Evolutionary conservation across 2,888 invertebrate genomes (phyloP).

Genomic region (Polyommatus iphigenia): DNA sequence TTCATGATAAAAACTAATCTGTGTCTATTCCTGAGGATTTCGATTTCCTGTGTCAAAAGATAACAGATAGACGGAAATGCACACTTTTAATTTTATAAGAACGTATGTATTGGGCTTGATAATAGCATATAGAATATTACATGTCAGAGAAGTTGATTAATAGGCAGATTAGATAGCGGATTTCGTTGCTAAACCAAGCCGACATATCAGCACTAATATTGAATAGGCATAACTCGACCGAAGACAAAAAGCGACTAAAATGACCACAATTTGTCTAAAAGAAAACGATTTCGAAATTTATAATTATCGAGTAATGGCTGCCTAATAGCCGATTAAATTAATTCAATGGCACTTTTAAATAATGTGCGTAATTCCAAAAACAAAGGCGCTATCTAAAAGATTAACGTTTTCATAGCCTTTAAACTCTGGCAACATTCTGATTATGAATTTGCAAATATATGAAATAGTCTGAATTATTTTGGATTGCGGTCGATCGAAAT

Average conservation of each 20-base stretch:
- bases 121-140: too few relatives aligned
- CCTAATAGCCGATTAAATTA: slow-evolving; percentile 29
- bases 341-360: slow-evolving; percentile 29
- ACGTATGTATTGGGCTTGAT: too few relatives aligned
- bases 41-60: too few relatives aligned
- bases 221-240: too few relatives aligned
- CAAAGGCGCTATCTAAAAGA: slow-evolving; percentile 35
- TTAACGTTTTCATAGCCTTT: slow-evolving; percentile 33
- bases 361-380: slow-evolving; percentile 31
- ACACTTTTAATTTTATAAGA: too few relatives aligned
- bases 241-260: neutral
- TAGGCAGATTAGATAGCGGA: too few relatives aligned
- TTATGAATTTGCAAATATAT: slow-evolving; percentile 14
- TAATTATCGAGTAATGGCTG: neutral
- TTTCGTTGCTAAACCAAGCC: too few relatives aligned
- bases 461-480: slow-evolving; percentile 31
- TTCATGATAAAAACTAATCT: too few relatives aligned
- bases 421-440: slow-evolving; percentile 33
- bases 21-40: too few relatives aligned
- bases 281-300: neutral
- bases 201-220: too few relatives aligned
- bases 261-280: neutral
- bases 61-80: too few relatives aligned
- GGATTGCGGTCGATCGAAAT: slow-evolving; percentile 31
- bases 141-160: too few relatives aligned